Evolutionary conservation across 2,888 invertebrate species (phyloP).

Genomic region (Oligia fasciuncula): DNA sequence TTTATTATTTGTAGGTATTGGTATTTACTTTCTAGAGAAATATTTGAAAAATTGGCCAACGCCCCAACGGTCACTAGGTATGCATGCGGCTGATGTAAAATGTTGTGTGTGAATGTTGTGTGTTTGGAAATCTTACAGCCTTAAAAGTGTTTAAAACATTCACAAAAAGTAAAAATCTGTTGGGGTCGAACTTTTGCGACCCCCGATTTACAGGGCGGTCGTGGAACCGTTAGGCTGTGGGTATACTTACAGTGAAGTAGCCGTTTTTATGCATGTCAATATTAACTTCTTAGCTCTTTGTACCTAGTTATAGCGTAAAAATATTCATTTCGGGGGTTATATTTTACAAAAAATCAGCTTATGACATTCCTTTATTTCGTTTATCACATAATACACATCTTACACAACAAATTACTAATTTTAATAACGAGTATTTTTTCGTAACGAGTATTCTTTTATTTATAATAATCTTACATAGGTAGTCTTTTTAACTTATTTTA

Average conservation of each 20-base stretch:
- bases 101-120: too few species aligned
- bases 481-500: background rate
- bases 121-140: too few species aligned
- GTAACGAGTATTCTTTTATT: background rate
- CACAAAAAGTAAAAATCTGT: background rate
- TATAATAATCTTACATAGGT: background rate
- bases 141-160: too few species aligned
- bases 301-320: background rate
- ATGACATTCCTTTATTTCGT: background rate
- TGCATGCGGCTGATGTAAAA: too few species aligned
- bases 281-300: background rate
- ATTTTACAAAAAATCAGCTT: background rate
- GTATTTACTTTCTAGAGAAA: too few species aligned
- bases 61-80: too few species aligned
- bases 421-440: background rate
- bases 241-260: background rate
- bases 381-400: slow-evolving; percentile 30
- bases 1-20: too few species aligned
- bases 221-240: background rate
- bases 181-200: background rate
- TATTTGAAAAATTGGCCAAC: too few species aligned
- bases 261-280: background rate
- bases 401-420: background rate
- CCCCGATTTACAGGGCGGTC: background rate
- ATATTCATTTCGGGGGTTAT: background rate